phyloP scores from a whole-genome alignment of 2,113 vertebrate species.

The Nannobrachium achirus region DNA sequence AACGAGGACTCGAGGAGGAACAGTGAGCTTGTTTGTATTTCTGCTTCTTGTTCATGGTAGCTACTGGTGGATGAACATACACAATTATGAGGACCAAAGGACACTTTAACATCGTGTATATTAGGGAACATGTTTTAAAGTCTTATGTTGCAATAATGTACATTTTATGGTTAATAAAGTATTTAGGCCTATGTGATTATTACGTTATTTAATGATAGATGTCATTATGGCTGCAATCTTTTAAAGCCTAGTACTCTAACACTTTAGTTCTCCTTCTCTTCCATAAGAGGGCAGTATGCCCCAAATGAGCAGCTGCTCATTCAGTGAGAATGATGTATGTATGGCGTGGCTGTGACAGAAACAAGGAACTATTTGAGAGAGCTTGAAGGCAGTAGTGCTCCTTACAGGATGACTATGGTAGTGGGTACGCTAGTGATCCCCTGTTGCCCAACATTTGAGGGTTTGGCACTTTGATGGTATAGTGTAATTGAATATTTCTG shows the following conservation, averaged over 20 bases:
- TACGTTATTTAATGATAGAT: neutral
- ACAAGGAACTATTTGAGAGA: neutral
- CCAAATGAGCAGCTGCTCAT: constrained; percentile 8
- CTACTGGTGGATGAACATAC: constrained; percentile 1
- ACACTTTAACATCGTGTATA: constrained; percentile 41
- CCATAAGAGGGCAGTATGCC: constrained; percentile 61
- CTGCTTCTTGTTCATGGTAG: neutral
- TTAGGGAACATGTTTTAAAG: constrained; percentile 20
- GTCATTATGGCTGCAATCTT: too few relatives aligned
- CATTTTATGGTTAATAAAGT: constrained; percentile 14
- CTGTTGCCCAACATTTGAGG: too few relatives aligned
- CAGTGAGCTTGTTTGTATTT: neutral
- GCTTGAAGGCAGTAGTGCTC: neutral
- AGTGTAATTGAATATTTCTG: too few relatives aligned
- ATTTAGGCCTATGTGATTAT: neutral
- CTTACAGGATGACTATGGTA: too few relatives aligned
- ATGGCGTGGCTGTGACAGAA: neutral
- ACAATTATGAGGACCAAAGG: constrained; percentile 37
- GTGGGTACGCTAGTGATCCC: too few relatives aligned
- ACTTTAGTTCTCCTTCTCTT: neutral
- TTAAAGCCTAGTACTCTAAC: neutral
- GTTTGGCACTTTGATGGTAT: too few relatives aligned
- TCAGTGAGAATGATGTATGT: neutral
- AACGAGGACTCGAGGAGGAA: neutral
- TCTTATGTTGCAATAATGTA: constrained; percentile 9